Evolutionary conservation across 2,888 invertebrate genomes (phyloP), one percentile per base, ranked within the genome.

Genomic region (Lissonota sp.): DNA sequence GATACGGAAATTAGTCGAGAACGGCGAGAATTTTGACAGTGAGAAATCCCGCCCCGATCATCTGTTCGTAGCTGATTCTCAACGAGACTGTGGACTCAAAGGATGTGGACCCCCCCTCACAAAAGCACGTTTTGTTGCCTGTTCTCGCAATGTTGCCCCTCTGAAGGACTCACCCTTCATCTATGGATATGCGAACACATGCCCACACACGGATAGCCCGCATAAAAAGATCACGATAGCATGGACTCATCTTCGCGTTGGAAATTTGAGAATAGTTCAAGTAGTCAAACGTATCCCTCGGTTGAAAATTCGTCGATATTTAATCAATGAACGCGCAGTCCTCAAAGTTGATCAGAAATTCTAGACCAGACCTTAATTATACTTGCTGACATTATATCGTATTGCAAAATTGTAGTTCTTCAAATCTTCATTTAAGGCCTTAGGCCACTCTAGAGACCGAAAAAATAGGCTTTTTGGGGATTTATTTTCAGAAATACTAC

Each of bases 161-260:
- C 66, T 57, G 64, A 57, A 49, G 46, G 39, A 14, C 14, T 7
- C 70, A 71, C 81, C 78, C 77, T 74, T 74, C 46, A 39, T 10
- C 53, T 40, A 12, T 53, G 7, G 12, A 7, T 53, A 12, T 53
- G 66, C 42, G 49, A 78, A 66, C 73, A 78, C 78, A 74, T 81
- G 73, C 78, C 26, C 80, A 80, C 80, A 80, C 80, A 78, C 77
- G 58, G 62, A 37, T 40, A 49, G 63, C 83, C 81, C 81, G 81
- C 83, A 83, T 83, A 64, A 26, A 26, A 73, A 60, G 73, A 72
- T 71, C 58, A 7, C 58, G 16, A 64, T 70, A 57, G 42, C 44
- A 39, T n/a, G 40, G 69, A 64, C 64, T 70, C 64, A 53, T 26
- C 26, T 26, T 26, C 58, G 70, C 51, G 55, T 55, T 58, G 3